Evolutionary conservation across 2,888 invertebrate species (phyloP).

Genomic region (Hermaeophaga mercurialis): DNA sequence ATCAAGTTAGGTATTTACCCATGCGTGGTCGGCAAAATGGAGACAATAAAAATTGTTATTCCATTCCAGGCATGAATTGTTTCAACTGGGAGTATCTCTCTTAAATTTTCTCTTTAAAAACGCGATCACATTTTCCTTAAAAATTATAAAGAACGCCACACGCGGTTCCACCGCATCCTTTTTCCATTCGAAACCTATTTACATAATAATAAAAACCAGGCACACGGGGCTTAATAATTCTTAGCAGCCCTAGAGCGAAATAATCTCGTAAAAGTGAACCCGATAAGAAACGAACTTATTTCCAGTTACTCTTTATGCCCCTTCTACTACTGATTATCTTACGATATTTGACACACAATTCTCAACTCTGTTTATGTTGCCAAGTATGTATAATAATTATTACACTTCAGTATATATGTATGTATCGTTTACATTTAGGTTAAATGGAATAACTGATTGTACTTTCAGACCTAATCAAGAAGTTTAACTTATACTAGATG

Average conservation of each 20-base stretch:
- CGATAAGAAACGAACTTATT: constrained; percentile 13
- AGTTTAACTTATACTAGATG: too few relatives aligned
- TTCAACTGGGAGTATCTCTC: neutral
- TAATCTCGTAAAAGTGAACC: constrained; percentile 16
- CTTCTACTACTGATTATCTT: constrained; percentile 1
- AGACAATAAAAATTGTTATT: neutral
- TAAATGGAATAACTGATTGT: too few relatives aligned
- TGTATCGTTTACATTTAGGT: too few relatives aligned
- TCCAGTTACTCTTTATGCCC: neutral
- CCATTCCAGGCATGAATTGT: neutral
- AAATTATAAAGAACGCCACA: constrained; percentile 10
- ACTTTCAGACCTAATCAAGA: too few relatives aligned
- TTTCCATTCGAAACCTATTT: constrained; percentile 19
- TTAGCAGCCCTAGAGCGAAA: constrained; percentile 14
- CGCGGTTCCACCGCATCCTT: neutral
- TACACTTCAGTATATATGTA: too few relatives aligned
- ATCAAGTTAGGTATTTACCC: too few relatives aligned
- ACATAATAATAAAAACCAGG: constrained; percentile 22
- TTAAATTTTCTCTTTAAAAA: constrained; percentile 8
- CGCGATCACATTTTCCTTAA: neutral
- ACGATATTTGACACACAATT: constrained; percentile 25
- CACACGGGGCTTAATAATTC: constrained; percentile 18
- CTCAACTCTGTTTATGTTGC: neutral
- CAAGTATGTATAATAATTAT: too few relatives aligned
- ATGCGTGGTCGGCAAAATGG: too few relatives aligned